Conservation (phyloP, 2,888 invertebrate genomes). For the Liopterus haemorrhoidalis region DNA sequence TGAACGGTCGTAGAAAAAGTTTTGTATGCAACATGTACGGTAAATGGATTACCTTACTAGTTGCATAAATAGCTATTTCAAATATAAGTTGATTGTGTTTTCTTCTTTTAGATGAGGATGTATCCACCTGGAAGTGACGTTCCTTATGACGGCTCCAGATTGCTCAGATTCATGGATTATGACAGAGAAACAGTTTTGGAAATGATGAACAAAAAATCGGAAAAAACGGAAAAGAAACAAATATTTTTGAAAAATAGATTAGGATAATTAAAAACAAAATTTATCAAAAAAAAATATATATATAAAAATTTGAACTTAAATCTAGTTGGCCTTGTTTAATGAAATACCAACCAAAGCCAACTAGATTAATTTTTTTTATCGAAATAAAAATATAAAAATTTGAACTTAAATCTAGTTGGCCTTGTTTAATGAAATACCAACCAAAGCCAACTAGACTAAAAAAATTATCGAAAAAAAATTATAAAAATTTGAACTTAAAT, state of each 20-base stretch:
- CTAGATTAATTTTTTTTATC: too few species aligned
- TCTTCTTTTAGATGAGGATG: slow-evolving; percentile 56
- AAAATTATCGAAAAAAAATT: too few species aligned
- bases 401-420: too few species aligned
- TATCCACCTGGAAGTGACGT: slow-evolving; percentile 61
- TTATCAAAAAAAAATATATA: too few species aligned
- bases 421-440: too few species aligned
- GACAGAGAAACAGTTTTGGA: slow-evolving; percentile 44
- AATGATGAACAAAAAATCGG: slow-evolving; percentile 25
- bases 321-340: too few species aligned
- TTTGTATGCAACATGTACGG: slow-evolving; percentile 5
- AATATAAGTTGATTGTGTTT: slow-evolving; percentile 28
- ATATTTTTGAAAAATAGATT: slow-evolving; percentile 27
- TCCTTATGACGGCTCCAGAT: slow-evolving; percentile 49
- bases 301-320: too few species aligned
- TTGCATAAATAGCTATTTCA: slow-evolving; percentile 14
- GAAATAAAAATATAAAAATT: too few species aligned
- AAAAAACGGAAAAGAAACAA: slow-evolving; percentile 20
- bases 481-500: too few species aligned
- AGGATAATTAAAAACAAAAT: slow-evolving; percentile 15
- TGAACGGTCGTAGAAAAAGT: too few species aligned
- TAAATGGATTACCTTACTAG: slow-evolving; percentile 4
- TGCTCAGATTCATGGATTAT: slow-evolving; percentile 49
- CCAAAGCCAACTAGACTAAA: too few species aligned
- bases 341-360: too few species aligned